A percentile compares a stretch with the other conserved stretches of the same genome.
Conservation (phyloP, 2,797 vertebrate genomes). For the Bradypus variegatus region DNA sequence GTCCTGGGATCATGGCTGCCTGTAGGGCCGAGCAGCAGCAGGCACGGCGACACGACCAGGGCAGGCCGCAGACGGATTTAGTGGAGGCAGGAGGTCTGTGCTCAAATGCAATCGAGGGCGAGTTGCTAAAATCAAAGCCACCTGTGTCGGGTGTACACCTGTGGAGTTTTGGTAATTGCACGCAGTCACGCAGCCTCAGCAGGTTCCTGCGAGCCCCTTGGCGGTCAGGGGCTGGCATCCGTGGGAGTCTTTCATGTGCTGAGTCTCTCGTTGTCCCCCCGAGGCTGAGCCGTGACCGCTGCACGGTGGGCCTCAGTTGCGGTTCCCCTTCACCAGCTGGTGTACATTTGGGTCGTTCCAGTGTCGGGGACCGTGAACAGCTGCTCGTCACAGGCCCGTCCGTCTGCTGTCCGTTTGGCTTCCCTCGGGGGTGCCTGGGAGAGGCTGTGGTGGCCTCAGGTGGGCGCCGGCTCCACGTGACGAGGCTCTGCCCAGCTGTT, state of each 20-base stretch:
- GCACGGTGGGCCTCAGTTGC: too few species aligned
- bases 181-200: background rate
- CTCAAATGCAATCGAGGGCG: too few species aligned
- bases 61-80: too few species aligned
- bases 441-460: too few species aligned
- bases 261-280: background rate
- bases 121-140: background rate
- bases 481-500: background rate
- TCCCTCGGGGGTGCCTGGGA: background rate
- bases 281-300: rapidly evolving
- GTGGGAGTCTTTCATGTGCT: background rate
- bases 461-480: background rate
- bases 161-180: background rate
- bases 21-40: too few species aligned
- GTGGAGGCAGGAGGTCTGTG: too few species aligned
- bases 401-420: background rate
- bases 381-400: background rate
- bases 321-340: background rate
- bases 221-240: background rate
- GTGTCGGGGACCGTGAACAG: background rate
- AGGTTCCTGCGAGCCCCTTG: background rate
- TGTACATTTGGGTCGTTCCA: background rate
- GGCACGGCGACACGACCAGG: too few species aligned
- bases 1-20: too few species aligned
- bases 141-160: background rate